Evolutionary conservation across 2,888 invertebrate genomes (phyloP), one percentile per base, ranked within the genome.

Genomic region (Rhagium mordax): DNA sequence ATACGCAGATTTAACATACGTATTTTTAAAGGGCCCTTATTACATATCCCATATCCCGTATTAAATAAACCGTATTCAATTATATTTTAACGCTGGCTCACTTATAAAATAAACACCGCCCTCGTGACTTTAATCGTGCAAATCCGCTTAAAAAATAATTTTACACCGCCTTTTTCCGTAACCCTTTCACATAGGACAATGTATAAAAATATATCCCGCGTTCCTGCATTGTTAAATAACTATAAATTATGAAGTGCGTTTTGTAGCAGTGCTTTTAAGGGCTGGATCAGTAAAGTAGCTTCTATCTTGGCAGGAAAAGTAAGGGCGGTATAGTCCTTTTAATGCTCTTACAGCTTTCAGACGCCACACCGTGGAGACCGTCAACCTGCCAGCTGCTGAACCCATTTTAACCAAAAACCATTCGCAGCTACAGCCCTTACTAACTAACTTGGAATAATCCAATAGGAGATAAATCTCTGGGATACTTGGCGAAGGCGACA

Each of bases 211-310:
- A 33, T 20, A 16, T 27, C 47, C 24, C n/a, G 21, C 74, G 79
- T 74, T 77, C 81, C 74, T 82, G 81, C 82, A 84, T 83, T 84
- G 83, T 84, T 83, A 82, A 84, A 84, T 84, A 84, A 84, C 83
- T 82, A 83, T 84, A 84, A 85, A 85, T 85, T 85, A 85, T 84
- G 80, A 79, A 84, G 82, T 82, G 82, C 79, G 82, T 81, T 79
- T 81, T 81, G 79, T 77, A 78, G 70, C 77, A 72, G 78, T 72
- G 83, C 84, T 84, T 84, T 85, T 83, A 85, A 84, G 83, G 83
- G 81, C 81, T 80, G 83, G 81, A 82, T 83, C 78, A 78, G 80
- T 79, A 81, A 81, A 82, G 82, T 80, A 80, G 55, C 65, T 65
- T 59, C 27, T 20, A 33, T 71, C 66, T 70, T 62, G 81, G 75